These are phyloP conservation scores for Pseudorhiza aurosa DNA, from an alignment of 30 jellyfish, hydroid and myxozoan genomes.

Conservation along the genomic window DNA sequence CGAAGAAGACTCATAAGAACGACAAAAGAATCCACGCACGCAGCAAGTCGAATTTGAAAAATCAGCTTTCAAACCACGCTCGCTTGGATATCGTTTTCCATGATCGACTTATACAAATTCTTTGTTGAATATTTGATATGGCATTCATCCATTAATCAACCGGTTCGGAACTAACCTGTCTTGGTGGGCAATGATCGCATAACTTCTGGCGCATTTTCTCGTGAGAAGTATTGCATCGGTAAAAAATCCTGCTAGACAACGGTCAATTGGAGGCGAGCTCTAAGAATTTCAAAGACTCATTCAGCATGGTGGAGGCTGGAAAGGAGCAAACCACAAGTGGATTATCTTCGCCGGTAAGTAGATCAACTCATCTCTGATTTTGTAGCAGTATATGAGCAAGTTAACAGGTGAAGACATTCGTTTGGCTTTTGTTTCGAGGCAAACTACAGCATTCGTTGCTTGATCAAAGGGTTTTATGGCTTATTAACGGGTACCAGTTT, in stretches of 20 bases:
- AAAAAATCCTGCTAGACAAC: too few relatives aligned
- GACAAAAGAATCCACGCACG: neutral
- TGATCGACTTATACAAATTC: neutral
- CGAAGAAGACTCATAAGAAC: neutral
- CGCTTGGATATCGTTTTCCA: neutral
- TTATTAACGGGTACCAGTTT: slow-evolving; percentile 71
- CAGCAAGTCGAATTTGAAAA: slow-evolving; percentile 6
- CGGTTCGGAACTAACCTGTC: slow-evolving; percentile 5
- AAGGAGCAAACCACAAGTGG: slow-evolving; percentile 24
- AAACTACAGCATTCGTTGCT: slow-evolving; percentile 52
- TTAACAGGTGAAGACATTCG: slow-evolving; percentile 59
- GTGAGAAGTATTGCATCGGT: neutral
- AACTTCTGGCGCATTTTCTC: neutral
- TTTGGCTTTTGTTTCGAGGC: slow-evolving; percentile 54
- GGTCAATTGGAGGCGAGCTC: too few relatives aligned
- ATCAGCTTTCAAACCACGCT: slow-evolving; percentile 4
- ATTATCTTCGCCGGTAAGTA: slow-evolving; percentile 25
- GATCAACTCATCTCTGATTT: neutral
- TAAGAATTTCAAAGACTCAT: slow-evolving; percentile 2
- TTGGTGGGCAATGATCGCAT: neutral
- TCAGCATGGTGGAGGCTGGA: slow-evolving; percentile 50
- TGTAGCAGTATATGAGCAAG: slow-evolving; percentile 57
- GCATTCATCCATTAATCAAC: neutral
- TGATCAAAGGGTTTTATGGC: slow-evolving; percentile 71
- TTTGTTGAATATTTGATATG: neutral